phyloP scores from a whole-genome alignment of 2,113 vertebrate species.

The Rhizomys pruinosus region DNA sequence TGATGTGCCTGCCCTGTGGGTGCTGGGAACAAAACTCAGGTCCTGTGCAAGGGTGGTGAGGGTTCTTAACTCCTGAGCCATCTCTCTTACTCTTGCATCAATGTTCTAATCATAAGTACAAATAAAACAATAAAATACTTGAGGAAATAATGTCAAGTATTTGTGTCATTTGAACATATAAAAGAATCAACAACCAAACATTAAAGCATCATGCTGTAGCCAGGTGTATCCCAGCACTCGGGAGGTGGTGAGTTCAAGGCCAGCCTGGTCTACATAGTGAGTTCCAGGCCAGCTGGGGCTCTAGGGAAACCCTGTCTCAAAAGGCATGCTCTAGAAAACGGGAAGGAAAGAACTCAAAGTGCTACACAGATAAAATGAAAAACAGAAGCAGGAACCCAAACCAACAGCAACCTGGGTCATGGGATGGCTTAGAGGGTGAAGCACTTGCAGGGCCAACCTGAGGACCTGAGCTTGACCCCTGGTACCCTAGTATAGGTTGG shows the following conservation, averaged over 20 bases:
- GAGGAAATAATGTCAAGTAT: slow-evolving; percentile 27
- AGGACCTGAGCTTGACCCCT: neutral
- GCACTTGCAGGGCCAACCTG: neutral
- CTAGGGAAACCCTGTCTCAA: no score
- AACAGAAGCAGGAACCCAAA: neutral
- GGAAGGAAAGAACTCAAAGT: neutral
- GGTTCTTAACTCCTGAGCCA: no score
- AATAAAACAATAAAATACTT: slow-evolving; percentile 6
- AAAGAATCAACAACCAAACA: neutral
- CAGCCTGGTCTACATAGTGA: no score
- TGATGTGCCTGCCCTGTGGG: no score
- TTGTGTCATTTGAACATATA: neutral
- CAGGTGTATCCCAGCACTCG: no score
- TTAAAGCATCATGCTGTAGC: neutral
- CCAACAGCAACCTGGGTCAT: neutral
- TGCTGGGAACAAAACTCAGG: no score
- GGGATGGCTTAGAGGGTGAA: neutral
- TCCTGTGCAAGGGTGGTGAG: no score
- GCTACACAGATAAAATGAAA: neutral
- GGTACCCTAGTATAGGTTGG: neutral
- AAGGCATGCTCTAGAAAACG: neutral
- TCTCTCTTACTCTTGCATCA: neutral
- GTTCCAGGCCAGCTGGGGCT: no score
- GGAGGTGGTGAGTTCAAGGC: no score
- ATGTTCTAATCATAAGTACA: slow-evolving; percentile 1